Evolutionary conservation across 2,113 vertebrate species (phyloP).

Genomic region (Anoura caudifer): DNA sequence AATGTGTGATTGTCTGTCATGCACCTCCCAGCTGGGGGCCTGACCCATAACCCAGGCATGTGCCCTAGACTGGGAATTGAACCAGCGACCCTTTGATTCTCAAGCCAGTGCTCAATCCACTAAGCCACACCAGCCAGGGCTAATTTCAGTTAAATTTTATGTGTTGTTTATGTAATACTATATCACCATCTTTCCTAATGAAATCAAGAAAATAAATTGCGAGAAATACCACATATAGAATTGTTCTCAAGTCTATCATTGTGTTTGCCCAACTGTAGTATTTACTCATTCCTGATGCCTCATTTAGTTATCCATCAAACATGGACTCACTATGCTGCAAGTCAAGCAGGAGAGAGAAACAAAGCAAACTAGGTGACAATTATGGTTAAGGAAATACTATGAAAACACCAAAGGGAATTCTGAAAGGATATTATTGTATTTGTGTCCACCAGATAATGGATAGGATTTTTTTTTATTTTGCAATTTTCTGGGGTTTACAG

Average conservation of each 20-base stretch:
- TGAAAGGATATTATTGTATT: neutral
- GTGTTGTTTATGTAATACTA: neutral
- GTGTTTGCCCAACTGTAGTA: neutral
- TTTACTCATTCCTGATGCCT: neutral
- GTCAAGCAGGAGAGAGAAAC: neutral
- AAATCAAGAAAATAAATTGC: neutral
- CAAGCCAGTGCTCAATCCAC: too few relatives aligned
- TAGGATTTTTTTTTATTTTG: neutral
- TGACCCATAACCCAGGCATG: too few relatives aligned
- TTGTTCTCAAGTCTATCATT: neutral
- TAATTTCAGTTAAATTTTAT: too few relatives aligned
- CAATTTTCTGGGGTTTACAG: neutral
- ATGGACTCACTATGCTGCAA: neutral
- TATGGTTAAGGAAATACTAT: constrained; percentile 1
- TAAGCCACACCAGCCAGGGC: too few relatives aligned
- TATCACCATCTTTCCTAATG: neutral
- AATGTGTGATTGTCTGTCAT: too few relatives aligned
- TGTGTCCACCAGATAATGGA: neutral
- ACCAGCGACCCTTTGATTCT: too few relatives aligned
- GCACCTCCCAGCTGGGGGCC: too few relatives aligned
- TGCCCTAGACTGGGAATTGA: too few relatives aligned
- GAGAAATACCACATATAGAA: neutral
- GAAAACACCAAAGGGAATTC: neutral
- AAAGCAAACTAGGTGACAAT: neutral
- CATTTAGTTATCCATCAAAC: neutral